Percentiles rank a stretch among this genome's conserved stretches.
phyloP scores from a whole-genome alignment of 2,888 invertebrate genomes.

The Tachina grossa region DNA sequence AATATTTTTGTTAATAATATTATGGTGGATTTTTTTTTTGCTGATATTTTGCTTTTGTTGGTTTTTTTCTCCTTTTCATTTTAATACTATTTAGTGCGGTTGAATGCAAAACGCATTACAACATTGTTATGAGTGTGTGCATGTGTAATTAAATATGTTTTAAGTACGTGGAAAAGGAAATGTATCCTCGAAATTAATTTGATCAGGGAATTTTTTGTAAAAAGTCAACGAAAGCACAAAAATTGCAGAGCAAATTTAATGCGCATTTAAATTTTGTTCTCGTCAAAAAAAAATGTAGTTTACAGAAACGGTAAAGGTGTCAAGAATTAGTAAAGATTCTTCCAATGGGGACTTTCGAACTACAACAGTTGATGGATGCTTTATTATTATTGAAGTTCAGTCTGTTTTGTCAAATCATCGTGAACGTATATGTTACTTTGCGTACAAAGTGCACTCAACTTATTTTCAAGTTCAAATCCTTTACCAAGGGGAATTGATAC shows the following conservation, averaged over 20 bases:
- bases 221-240: not conserved
- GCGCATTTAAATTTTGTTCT: not conserved
- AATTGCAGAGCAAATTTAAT: not conserved
- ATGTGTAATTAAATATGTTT: conserved; percentile 56
- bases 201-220: not conserved
- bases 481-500: no score
- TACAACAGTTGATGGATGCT: no score
- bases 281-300: no score
- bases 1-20: conserved; percentile 49
- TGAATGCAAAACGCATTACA: conserved; percentile 57
- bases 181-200: conserved; percentile 17
- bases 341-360: no score
- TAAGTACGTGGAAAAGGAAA: conserved; percentile 37
- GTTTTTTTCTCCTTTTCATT: not conserved
- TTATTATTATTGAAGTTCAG: no score
- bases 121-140: conserved; percentile 14
- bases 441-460: no score
- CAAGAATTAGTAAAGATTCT: no score
- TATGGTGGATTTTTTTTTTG: conserved; percentile 64
- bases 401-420: no score
- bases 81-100: conserved; percentile 59
- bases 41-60: conserved; percentile 38
- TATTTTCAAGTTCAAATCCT: no score
- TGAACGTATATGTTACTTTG: no score
- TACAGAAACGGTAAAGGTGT: no score